Evolutionary conservation across 1,140 invertebrate species (phyloP), one percentile per base, ranked within the genome.

Genomic region (Aculops lycopersici): DNA sequence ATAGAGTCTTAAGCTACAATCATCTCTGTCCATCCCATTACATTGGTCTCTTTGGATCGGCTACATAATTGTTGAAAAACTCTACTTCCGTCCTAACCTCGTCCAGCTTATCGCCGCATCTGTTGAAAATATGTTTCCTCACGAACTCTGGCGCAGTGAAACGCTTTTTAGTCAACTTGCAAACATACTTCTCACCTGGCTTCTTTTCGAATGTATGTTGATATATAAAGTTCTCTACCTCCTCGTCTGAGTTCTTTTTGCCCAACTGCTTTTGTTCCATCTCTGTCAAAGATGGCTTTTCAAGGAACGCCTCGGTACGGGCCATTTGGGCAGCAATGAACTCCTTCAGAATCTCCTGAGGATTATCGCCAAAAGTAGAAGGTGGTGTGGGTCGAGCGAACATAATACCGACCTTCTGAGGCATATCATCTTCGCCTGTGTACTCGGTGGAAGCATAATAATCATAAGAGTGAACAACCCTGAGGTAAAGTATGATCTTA

Each of bases 121-220:
- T 97, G 54, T 92, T 94, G 47, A 84, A 76, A 36, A 98, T 90
- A 54, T 98, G 90, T 55, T 98, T 98, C 21, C 81, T 70, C 13
- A 98, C 86, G 60, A 94, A 98, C 52, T 97, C 88, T 0, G 90
- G 84, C 0, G 86, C 90, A 57, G 95, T 97, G 57, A 98, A 98
- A 55, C 97, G 97, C 55, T 98, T 98, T 0, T 86, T 88, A 43
- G 83, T 92, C 1, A 98, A 60, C 0, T 90, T 88, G 62, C 90
- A 98, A 18, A 97, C 56, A 86, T 88, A 98, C 50, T 95, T 97
- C 52, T 95, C 88, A 50, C 90, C 88, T 13, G 15, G 13, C 0
- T 75, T 73, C 17, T 95, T 50, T 58, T 97, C 88, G 51, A 92
- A 78, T 16, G 52, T 52, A 52, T 94, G 92, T 1, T 75, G 72